Evolutionary conservation across 1,140 invertebrate genomes (phyloP).

Genomic region (Dreissena polymorpha): DNA sequence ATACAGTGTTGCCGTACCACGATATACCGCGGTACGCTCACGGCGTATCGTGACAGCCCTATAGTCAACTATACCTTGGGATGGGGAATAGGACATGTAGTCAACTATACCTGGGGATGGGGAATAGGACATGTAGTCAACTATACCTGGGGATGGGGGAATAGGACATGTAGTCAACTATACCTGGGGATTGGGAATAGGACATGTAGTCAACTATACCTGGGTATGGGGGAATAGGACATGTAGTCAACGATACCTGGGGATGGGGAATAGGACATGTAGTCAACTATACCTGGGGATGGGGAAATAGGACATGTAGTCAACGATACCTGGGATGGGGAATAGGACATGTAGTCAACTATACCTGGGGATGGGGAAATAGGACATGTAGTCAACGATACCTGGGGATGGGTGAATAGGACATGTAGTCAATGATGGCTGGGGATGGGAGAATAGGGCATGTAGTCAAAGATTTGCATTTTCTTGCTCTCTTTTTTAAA

Average conservation of each 20-base stretch:
- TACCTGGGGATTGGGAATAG: no score
- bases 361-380: no score
- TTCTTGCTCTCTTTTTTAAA: no score
- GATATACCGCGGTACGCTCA: no score
- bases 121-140: slow-evolving; percentile 83
- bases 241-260: slow-evolving; percentile 82
- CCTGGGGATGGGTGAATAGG: no score
- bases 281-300: slow-evolving; percentile 81
- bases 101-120: slow-evolving; percentile 81
- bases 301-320: no score
- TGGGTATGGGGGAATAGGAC: no score
- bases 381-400: slow-evolving; percentile 83
- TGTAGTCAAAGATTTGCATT: no score
- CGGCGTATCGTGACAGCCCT: no score
- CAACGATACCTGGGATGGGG: slow-evolving; percentile 81
- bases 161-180: slow-evolving; percentile 83
- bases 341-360: slow-evolving; percentile 83
- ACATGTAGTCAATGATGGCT: slow-evolving; percentile 83
- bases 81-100: no score
- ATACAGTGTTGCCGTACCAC: no score
- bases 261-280: no score
- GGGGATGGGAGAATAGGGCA: slow-evolving; percentile 14
- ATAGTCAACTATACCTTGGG: slow-evolving; percentile 82
- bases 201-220: slow-evolving; percentile 83
- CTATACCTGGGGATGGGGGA: slow-evolving; percentile 81